phyloP scores from a whole-genome alignment of 2,797 vertebrate species.

The Clarias pachynema region DNA sequence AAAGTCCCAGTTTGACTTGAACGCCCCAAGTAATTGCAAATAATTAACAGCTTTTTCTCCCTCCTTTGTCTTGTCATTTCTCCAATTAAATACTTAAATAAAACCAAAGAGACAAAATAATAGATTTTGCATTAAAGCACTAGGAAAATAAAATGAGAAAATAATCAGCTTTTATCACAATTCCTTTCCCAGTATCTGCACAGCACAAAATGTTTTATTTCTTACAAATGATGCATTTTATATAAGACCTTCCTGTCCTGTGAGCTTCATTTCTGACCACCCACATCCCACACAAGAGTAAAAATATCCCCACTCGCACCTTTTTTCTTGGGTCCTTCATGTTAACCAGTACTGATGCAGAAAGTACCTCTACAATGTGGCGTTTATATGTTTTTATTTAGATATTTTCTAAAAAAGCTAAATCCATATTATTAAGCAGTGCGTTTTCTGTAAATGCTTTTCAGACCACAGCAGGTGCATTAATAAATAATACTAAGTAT shows the following conservation, averaged over 20 bases:
- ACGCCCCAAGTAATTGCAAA: background rate
- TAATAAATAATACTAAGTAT: background rate
- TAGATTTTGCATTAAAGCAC: too few relatives aligned
- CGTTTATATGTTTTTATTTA: too few relatives aligned
- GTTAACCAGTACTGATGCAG: background rate
- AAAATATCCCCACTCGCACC: slow-evolving; percentile 4
- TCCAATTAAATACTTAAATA: background rate
- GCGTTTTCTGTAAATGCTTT: background rate
- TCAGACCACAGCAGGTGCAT: background rate
- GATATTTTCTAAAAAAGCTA: background rate
- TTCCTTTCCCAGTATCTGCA: background rate
- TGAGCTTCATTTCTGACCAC: background rate
- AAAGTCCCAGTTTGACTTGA: too few relatives aligned
- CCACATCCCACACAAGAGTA: slow-evolving; percentile 1
- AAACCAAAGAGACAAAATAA: too few relatives aligned
- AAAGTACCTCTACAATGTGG: background rate
- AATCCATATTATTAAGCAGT: background rate
- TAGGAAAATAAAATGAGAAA: background rate
- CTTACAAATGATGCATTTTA: background rate
- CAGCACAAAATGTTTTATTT: background rate
- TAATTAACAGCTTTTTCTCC: background rate
- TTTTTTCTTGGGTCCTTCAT: background rate
- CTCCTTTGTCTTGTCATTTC: background rate
- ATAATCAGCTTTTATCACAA: background rate
- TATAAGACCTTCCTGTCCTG: background rate